These are phyloP conservation scores for Eupithecia insigniata DNA, from an alignment of 2,888 invertebrate species.

Conservation along the genomic window DNA sequence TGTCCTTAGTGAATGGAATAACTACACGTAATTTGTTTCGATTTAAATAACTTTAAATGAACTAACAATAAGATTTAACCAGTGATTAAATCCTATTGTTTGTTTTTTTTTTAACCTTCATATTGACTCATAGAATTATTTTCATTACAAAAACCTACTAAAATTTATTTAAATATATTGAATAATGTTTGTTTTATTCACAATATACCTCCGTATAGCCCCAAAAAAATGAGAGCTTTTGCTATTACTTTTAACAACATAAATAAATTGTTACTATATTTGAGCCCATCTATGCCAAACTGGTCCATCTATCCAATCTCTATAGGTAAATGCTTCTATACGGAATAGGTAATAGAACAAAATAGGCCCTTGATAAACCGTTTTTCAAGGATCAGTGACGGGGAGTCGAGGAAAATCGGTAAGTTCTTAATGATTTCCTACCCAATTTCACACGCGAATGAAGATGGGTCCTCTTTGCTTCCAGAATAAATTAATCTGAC, in stretches of 20 bases:
- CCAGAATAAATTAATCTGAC: slow-evolving; percentile 41
- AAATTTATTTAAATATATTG: too few species aligned
- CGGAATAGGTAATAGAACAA: neutral
- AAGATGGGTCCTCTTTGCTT: slow-evolving; percentile 34
- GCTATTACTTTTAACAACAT: neutral
- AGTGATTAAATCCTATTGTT: neutral
- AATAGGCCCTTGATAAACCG: slow-evolving; percentile 7
- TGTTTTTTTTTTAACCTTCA: neutral
- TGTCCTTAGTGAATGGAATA: neutral
- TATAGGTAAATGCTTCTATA: neutral
- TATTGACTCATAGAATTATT: neutral
- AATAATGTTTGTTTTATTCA: neutral
- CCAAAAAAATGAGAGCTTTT: too few species aligned
- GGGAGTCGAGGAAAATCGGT: slow-evolving; percentile 30
- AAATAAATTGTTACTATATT: neutral
- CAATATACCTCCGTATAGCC: neutral
- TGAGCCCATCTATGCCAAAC: neutral
- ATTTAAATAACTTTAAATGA: neutral
- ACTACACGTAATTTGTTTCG: neutral
- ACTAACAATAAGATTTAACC: neutral
- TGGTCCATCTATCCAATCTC: neutral
- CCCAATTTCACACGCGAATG: slow-evolving; percentile 41
- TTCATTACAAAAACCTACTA: neutral
- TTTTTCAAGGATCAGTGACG: slow-evolving; percentile 25
- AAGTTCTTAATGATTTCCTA: slow-evolving; percentile 42